These are phyloP conservation scores for Azemiops feae DNA, from an alignment of 2,113 vertebrate species.

Conservation along the genomic window DNA sequence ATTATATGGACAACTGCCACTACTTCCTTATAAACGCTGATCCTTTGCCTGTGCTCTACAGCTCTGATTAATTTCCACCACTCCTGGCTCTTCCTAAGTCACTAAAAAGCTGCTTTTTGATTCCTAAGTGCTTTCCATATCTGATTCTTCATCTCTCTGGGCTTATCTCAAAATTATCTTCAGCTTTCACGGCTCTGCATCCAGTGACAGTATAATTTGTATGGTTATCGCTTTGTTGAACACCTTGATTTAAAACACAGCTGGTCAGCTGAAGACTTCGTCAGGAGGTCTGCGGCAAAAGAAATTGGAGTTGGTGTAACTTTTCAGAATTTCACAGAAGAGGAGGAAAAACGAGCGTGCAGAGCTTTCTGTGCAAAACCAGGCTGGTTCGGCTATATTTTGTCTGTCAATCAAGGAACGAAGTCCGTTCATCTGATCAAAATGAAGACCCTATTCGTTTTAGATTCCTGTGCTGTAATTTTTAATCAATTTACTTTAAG, in stretches of 20 bases:
- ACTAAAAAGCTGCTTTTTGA: neutral
- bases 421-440: neutral
- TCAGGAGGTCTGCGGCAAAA: neutral
- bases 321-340: neutral
- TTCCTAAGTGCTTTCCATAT: neutral
- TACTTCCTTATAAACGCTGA: neutral
- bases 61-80: neutral
- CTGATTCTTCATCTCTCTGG: neutral
- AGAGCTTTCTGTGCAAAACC: neutral
- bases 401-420: neutral
- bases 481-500: neutral
- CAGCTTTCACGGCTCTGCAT: neutral
- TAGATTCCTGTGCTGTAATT: neutral
- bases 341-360: neutral
- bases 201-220: neutral
- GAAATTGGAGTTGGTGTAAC: neutral
- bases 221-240: neutral
- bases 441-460: neutral
- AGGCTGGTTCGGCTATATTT: neutral
- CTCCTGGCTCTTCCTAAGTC: conserved; percentile 2
- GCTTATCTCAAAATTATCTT: neutral
- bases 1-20: neutral
- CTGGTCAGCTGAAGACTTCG: conserved; percentile 5
- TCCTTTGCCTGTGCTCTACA: neutral
- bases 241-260: neutral